Percentiles rank a stretch among this genome's conserved stretches.
phyloP scores from a whole-genome alignment of 1,140 invertebrate genomes.

The Matsumurasca onukii region DNA sequence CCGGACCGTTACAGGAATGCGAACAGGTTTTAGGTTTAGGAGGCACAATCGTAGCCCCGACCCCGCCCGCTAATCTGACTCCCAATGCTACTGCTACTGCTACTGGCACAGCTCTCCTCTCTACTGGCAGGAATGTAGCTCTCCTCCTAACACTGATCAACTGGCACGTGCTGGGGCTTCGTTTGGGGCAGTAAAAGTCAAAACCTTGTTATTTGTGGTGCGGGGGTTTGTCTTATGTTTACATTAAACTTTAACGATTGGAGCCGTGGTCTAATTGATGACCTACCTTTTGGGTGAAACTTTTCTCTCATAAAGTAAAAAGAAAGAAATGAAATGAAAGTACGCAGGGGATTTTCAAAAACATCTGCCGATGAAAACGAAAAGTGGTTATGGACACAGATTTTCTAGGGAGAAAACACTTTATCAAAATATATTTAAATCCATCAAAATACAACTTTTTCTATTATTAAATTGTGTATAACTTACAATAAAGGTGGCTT shows the following conservation, averaged over 20 bases:
- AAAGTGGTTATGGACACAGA: too few relatives aligned
- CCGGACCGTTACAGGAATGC: conserved; percentile 20
- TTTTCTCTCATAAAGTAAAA: background rate
- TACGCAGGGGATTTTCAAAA: too few relatives aligned
- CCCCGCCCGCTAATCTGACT: background rate
- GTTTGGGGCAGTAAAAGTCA: too few relatives aligned
- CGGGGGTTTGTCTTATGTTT: background rate
- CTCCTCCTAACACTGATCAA: conserved; percentile 24
- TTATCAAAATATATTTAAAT: too few relatives aligned
- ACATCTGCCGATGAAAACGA: too few relatives aligned
- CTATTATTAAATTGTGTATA: background rate
- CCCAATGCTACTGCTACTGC: background rate
- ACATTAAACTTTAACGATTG: too few relatives aligned
- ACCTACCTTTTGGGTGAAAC: background rate
- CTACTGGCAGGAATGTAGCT: conserved; percentile 6
- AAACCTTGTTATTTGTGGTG: background rate
- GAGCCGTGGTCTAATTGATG: background rate
- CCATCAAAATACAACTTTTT: too few relatives aligned
- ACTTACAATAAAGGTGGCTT: background rate
- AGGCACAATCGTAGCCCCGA: background rate
- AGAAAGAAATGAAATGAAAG: background rate
- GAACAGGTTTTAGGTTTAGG: conserved; percentile 2
- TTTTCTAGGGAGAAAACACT: too few relatives aligned
- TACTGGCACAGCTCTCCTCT: background rate
- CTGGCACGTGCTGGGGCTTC: background rate